Conservation (phyloP, 2,113 vertebrate genomes). For the Spilogale gracilis region DNA sequence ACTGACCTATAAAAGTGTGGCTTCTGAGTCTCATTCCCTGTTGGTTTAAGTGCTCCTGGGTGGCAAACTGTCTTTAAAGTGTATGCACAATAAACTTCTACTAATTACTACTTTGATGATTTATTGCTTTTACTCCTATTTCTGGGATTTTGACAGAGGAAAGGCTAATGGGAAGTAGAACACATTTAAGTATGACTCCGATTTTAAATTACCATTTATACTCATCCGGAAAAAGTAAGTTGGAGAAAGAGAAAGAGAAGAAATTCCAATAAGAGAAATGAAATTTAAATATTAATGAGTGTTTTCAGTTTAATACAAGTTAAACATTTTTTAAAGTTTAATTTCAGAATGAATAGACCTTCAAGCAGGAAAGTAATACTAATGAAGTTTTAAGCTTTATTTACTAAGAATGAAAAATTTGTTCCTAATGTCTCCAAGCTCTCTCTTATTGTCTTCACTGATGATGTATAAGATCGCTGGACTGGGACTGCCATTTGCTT, state of each 20-base stretch:
- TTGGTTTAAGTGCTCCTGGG: not conserved
- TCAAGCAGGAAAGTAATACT: not conserved
- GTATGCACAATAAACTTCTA: not conserved
- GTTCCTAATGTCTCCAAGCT: not conserved
- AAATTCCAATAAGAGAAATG: not conserved
- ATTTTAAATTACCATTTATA: not conserved
- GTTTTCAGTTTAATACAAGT: not conserved
- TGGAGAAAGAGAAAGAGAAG: not conserved
- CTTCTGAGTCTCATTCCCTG: not conserved
- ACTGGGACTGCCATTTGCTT: not conserved
- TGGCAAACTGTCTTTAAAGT: not conserved
- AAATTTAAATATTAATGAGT: not conserved
- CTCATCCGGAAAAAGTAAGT: not conserved
- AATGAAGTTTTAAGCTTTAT: not conserved
- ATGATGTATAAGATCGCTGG: not conserved
- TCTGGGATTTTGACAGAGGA: not conserved
- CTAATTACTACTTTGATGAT: not conserved
- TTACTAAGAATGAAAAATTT: not conserved
- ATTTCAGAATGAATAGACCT: not conserved
- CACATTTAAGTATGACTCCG: not conserved
- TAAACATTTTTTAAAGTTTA: not conserved
- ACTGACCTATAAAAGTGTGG: not conserved
- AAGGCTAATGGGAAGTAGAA: not conserved
- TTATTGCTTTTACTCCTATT: not conserved
- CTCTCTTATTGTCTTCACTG: not conserved